Base-by-base conservation (phyloP, 1,140 invertebrate genomes). In the Melitaea cinxia region DNA sequence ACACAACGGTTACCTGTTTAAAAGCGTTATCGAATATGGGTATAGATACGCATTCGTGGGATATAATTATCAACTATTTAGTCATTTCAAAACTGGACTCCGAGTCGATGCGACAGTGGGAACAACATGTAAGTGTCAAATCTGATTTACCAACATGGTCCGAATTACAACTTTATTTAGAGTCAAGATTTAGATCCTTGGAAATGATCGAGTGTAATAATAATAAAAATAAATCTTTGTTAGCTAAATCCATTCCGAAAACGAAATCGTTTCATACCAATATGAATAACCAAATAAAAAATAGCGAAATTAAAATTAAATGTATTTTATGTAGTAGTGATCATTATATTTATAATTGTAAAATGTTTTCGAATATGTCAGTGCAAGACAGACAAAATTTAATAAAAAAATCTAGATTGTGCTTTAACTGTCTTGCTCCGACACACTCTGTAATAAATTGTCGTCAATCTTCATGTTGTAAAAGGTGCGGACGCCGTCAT, bases 351-450 rank as follows among this genome's bases (percentile, higher is more conserved):
- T 70, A 61, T 55, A 53, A 72, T 21, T 78, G 73, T 42, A 78
- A 74, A 19, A 52, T 59, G 19, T 78, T 75, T 30, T n/a, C 23
- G 37, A 23, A 72, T 33, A 35, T 66, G 42, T 21, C 67, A 24
- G 42, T 45, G 10, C 12, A 15, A 23, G 52, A 81, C 26, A 65
- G 70, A 68, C 65, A 54, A 10, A 50, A 81, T 6, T 72, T 69
- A 57, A 65, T 75, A 0, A 56, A 72, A 54, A 59, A 9, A 10
- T 70, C 74, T 9, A 68, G 61, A 26, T 49, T 78, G 15, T 82
- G 77, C 56, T 82, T 70, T 42, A 82, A 79, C 50, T 79, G 75
- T 53, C 45, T 78, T 28, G 60, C 58, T 35, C 50, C 65, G 10
- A 57, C 65, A 26, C 78, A 81, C 57, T 50, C 73, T 14, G 71